Conservation (phyloP, 2,888 invertebrate genomes). For the Nyleta sp. region DNA sequence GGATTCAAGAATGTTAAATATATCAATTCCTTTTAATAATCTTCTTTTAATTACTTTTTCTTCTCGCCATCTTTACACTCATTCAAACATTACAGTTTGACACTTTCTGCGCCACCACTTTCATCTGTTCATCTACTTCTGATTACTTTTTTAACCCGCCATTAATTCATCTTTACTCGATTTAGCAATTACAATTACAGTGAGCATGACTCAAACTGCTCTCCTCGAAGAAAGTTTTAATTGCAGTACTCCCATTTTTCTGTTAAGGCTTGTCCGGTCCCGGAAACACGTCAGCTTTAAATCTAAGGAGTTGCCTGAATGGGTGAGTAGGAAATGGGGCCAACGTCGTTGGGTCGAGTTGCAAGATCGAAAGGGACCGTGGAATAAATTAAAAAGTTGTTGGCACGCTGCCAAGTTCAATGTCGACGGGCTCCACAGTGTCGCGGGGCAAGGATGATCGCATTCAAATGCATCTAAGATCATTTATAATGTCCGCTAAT, state of each 20-base stretch:
- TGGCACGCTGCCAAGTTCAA: conserved; percentile 75
- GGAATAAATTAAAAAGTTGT: conserved; percentile 71
- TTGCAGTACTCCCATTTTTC: conserved; percentile 34
- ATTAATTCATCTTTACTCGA: background rate
- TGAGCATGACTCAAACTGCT: background rate
- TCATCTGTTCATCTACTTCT: background rate
- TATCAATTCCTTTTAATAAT: too few species aligned
- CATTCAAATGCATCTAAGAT: conserved; percentile 52
- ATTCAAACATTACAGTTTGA: too few species aligned
- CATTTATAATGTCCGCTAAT: conserved; percentile 57
- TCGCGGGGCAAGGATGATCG: conserved; percentile 46
- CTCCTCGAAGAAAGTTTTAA: conserved; percentile 23
- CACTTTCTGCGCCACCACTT: too few species aligned
- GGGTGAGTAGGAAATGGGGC: conserved; percentile 49
- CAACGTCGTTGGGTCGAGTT: conserved; percentile 54
- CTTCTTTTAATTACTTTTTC: too few species aligned
- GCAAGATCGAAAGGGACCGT: conserved; percentile 58
- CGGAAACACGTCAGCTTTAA: conserved; percentile 55
- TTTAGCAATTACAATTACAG: conserved; percentile 3
- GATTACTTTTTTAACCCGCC: background rate
- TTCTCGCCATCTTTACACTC: too few species aligned
- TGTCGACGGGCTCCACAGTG: conserved; percentile 64
- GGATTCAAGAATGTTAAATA: too few species aligned
- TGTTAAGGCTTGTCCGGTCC: conserved; percentile 34
- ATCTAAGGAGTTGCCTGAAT: conserved; percentile 47